Evolutionary conservation across 2,797 vertebrate genomes (phyloP), one percentile per base, ranked within the genome.

Genomic region (Petrocephalus schoutedeni): DNA sequence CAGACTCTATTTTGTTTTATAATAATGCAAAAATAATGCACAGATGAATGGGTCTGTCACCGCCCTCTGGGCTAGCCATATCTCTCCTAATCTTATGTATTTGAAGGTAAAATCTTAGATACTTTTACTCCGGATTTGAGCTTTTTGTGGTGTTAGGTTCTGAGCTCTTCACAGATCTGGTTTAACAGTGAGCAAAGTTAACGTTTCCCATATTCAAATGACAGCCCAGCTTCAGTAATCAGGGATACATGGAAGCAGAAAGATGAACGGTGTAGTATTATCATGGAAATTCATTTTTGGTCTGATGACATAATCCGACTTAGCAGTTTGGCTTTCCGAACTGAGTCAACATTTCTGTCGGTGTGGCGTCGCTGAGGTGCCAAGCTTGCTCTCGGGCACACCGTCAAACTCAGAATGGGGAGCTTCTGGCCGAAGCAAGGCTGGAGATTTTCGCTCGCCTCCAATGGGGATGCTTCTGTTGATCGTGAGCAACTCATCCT

Each of bases 401-500:
- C 88, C 5, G 9, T 85, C 61, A 86, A 86, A 57, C 8, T 85
- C 51, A 74, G 59, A 88, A 85, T 14, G 21, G 83, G 82, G 67
- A 86, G 88, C 57, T 80, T 87, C 85, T 61, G 56, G 88, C 59
- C 87, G 61, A 87, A 45, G 9, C 74, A 32, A 61, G 56, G 49
- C 54, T 89, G 88, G 71, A 87, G 89, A 90, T 90, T 8, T n/a
- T 89, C 89, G 49, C 64, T 88, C 4, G 53, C 88, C 83, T 86
- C 89, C 85, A 51, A 5, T 67, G 51, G 8, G 49, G 86, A 86
- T 89, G 51, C 23, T 85, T 80, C 45, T 85, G 67, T 89, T 87
- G 87, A 53, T 45, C 56, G 32, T 8, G 14, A 19, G 71, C 32
- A 23, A 85, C 57, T 80, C 59, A 32, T 84, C 58, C 84, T 21